Evolutionary conservation across 2,797 vertebrate genomes (phyloP).

Genomic region (Argentina silus): DNA sequence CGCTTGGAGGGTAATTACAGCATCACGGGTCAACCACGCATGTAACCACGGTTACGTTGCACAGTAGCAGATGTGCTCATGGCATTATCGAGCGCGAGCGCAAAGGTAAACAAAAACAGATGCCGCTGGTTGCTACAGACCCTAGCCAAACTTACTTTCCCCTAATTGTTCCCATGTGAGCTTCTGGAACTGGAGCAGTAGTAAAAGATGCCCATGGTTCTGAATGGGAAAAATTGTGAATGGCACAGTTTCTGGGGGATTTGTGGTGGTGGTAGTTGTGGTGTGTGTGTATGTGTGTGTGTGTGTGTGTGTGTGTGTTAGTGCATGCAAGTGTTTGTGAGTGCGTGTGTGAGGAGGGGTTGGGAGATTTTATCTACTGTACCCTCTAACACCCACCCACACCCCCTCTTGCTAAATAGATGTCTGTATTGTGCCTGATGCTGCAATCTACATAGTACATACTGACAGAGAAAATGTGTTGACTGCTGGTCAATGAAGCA

Average conservation of each 20-base stretch:
- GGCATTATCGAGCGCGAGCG: constrained; percentile 76
- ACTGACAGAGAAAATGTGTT: no score
- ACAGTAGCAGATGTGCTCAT: constrained; percentile 86
- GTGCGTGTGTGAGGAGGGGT: constrained; percentile 7
- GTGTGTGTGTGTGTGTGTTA: not conserved
- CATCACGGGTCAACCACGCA: constrained; percentile 84
- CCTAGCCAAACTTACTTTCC: constrained; percentile 75
- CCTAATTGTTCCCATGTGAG: constrained; percentile 83
- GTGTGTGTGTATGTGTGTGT: constrained; percentile 6
- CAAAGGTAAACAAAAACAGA: constrained; percentile 86
- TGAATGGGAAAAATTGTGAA: constrained; percentile 76
- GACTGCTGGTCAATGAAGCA: no score
- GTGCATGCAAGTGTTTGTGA: not conserved
- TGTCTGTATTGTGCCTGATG: no score
- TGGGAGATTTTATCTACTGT: no score
- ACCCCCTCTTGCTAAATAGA: no score
- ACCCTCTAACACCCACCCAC: no score
- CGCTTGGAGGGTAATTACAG: constrained; percentile 81
- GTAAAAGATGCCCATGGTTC: constrained; percentile 64
- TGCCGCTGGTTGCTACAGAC: constrained; percentile 82
- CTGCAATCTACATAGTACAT: no score
- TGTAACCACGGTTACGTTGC: constrained; percentile 82
- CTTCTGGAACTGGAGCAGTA: constrained; percentile 65
- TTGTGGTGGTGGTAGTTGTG: constrained; percentile 30
- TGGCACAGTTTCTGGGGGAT: constrained; percentile 37